Conservation (phyloP, 30 jellyfish, hydroid and myxozoan species). For the Turritopsis rubra region DNA sequence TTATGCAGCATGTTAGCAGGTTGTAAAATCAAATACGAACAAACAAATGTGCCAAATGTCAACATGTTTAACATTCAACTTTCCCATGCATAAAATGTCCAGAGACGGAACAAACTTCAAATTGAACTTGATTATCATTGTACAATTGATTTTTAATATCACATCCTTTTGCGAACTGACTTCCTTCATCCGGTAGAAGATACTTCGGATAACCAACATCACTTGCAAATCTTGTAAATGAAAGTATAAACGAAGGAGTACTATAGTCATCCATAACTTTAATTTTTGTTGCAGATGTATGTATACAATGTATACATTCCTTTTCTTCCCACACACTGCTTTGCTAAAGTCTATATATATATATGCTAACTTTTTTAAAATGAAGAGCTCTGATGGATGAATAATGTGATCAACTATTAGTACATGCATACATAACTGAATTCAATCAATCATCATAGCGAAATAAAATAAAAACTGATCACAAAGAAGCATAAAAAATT, state of each 20-base stretch:
- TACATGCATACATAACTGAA: no score
- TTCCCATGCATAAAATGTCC: background rate
- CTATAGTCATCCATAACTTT: constrained; percentile 7
- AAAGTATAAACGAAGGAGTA: background rate
- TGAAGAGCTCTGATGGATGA: no score
- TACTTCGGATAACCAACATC: constrained; percentile 2
- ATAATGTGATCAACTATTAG: no score
- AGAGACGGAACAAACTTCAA: background rate
- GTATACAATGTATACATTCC: no score
- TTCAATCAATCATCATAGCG: no score
- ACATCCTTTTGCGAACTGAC: background rate
- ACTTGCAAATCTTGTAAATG: background rate
- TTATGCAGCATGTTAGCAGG: constrained; percentile 20
- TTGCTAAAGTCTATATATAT: no score
- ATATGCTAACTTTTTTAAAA: no score
- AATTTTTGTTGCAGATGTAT: no score
- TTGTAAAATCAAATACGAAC: background rate
- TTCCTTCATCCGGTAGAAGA: background rate
- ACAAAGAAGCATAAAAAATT: no score
- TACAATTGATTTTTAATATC: background rate
- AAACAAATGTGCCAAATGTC: constrained; percentile 16
- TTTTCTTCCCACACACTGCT: no score
- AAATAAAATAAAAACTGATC: no score
- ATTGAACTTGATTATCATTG: background rate
- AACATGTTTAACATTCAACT: background rate